Evolutionary conservation across 2,888 invertebrate genomes (phyloP).

Genomic region (Acanthosoma haemorrhoidale): DNA sequence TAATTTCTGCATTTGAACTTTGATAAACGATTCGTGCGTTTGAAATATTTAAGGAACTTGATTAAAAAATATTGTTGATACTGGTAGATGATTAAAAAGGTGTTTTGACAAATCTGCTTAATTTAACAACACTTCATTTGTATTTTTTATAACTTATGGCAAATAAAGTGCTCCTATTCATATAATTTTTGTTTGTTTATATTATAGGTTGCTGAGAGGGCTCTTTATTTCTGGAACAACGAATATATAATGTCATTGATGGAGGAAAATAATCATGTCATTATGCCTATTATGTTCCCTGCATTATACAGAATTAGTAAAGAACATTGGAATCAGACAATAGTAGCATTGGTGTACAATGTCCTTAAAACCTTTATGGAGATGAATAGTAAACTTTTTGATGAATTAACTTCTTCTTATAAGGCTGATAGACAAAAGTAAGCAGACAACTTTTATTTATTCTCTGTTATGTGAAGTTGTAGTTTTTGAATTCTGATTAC

Average conservation of each 20-base stretch:
- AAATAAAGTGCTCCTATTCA: too few relatives aligned
- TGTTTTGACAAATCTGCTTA: neutral
- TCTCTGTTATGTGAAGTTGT: too few relatives aligned
- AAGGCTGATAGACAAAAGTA: slow-evolving; percentile 99
- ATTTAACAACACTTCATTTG: slow-evolving; percentile 13
- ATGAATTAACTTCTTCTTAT: slow-evolving; percentile 97
- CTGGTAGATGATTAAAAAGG: neutral
- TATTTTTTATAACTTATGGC: neutral
- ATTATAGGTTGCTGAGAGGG: slow-evolving; percentile 91
- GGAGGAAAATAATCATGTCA: slow-evolving; percentile 95
- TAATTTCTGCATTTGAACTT: neutral
- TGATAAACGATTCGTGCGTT: neutral
- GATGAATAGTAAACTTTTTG: slow-evolving; percentile 99
- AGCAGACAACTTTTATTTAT: slow-evolving; percentile 49
- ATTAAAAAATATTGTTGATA: neutral
- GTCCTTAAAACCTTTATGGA: slow-evolving; percentile 99
- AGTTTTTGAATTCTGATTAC: too few relatives aligned
- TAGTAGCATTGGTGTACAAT: slow-evolving; percentile 98
- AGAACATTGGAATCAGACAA: slow-evolving; percentile 99
- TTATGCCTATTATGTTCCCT: slow-evolving; percentile 99
- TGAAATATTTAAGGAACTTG: neutral
- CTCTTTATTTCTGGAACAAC: slow-evolving; percentile 99
- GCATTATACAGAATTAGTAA: slow-evolving; percentile 97
- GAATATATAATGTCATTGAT: slow-evolving; percentile 99
- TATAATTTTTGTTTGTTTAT: neutral